A percentile compares a stretch with the other conserved stretches of the same genome.
Conservation (phyloP, 2,888 invertebrate species). For the Smittia sp. region DNA sequence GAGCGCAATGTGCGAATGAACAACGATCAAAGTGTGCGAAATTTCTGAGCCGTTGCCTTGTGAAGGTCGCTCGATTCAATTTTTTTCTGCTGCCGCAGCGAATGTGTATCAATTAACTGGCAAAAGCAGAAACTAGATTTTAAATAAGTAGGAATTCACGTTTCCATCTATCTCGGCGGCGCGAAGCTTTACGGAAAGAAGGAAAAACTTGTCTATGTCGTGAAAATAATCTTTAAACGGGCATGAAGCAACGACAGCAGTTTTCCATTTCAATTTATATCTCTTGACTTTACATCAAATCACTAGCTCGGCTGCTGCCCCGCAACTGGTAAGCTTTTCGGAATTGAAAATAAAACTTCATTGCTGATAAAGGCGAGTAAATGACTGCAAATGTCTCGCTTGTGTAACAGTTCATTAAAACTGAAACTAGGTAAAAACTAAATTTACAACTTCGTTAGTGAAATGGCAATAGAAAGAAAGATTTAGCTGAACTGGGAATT, state of each 20-base stretch:
- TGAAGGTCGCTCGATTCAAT: constrained; percentile 34
- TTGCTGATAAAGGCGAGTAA: neutral
- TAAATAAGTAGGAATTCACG: constrained; percentile 14
- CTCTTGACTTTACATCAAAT: neutral
- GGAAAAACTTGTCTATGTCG: constrained; percentile 11
- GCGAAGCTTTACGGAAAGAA: neutral
- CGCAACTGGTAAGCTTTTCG: neutral
- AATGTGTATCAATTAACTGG: neutral
- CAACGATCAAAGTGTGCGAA: constrained; percentile 5
- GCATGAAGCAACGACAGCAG: neutral
- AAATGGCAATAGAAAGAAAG: neutral
- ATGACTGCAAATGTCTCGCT: neutral
- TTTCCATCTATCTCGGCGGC: neutral
- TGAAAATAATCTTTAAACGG: neutral
- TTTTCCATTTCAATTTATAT: constrained; percentile 16
- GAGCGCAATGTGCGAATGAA: neutral
- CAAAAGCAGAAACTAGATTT: neutral
- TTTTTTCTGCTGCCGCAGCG: neutral
- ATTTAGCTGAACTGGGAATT: neutral
- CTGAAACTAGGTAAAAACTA: neutral
- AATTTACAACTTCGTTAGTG: neutral
- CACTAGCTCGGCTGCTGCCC: neutral
- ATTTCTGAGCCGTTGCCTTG: constrained; percentile 15
- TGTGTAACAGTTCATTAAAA: constrained; percentile 23
- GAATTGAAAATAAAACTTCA: neutral